Evolutionary conservation across 2,797 vertebrate genomes (phyloP), one percentile per base, ranked within the genome.

Genomic region (Taenioides sp.): DNA sequence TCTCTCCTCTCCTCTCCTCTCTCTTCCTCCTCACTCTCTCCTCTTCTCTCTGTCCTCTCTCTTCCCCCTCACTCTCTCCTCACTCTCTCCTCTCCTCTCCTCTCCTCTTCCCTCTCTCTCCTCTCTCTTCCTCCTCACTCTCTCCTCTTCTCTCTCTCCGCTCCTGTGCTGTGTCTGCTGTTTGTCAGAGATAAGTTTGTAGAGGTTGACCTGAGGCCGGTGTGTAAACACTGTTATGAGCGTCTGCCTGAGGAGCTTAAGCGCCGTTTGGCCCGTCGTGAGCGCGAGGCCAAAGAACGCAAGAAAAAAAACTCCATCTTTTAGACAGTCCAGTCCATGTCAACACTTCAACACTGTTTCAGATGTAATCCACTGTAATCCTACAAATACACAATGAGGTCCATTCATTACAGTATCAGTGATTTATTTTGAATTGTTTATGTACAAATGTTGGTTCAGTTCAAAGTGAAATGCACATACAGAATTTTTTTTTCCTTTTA

Each of bases 221-320:
- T 98, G 90, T 99, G 97, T 94, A 98, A 96, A 90, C 96, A 95
- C 90, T 99, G 98, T 92, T 99, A 97, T 49, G 97, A 99, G 86
- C 94, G 91, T 92, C 93, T 98, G 93, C 98, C 98, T 0, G 98
- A 98, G 84, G 97, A 98, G 91, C 95, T 99, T 91, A 98, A 97
- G 85, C 94, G 96, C 67, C 95, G 97, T 65, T 95, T 98, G 82
- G 96, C 96, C 64, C 95, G 93, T 89, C 95, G 96, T 57, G 96
- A 98, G 83, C 95, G 94, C 2, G 96, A 97, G 78, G 91, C 95
- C 75, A 98, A 96, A 90, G 96, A 93, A 25, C 93, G 94, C 89
- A 96, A 95, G 95, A 97, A 96, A 95, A 96, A 95, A 92, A 91
- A 94, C 67, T 91, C 95, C 68, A 91, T 95, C 90, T 96, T 95